A percentile compares a stretch with the other conserved stretches of the same genome.
Conservation (phyloP, 2,888 invertebrate species). For the Sarcophaga carnaria region DNA sequence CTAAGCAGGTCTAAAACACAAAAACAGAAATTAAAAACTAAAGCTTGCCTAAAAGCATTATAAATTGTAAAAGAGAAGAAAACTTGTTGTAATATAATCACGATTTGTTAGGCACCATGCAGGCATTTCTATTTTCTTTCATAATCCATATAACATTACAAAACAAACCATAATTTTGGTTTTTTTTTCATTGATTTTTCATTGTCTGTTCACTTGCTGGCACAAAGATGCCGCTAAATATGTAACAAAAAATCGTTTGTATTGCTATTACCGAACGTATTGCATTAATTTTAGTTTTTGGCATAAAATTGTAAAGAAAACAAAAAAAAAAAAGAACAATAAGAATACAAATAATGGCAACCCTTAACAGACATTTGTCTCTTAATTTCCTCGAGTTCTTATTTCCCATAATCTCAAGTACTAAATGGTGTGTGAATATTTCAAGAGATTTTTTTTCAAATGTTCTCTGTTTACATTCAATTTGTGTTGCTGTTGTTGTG, state of each 20-base stretch:
- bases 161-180: constrained; percentile 11
- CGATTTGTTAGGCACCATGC: constrained; percentile 47
- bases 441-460: not conserved
- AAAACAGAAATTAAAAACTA: constrained; percentile 8
- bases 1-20: constrained; percentile 35
- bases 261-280: constrained; percentile 12
- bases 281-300: constrained; percentile 1
- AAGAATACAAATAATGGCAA: too few species aligned
- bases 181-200: constrained; percentile 3
- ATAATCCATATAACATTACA: too few species aligned
- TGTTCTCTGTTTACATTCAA: not conserved
- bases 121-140: too few species aligned
- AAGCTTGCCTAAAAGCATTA: not conserved
- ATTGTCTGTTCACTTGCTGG: constrained; percentile 23
- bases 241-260: constrained; percentile 37
- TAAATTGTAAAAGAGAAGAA: constrained; percentile 24
- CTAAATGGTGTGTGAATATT: not conserved
- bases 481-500: not conserved
- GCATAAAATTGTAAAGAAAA: not conserved
- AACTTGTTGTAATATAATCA: constrained; percentile 48
- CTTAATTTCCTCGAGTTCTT: too few species aligned
- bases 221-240: constrained; percentile 50
- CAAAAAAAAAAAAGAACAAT: not conserved
- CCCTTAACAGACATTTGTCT: too few species aligned
- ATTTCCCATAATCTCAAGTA: too few species aligned